Conservation (phyloP, 1,140 invertebrate species). For the Drosophila malerkotliana region DNA sequence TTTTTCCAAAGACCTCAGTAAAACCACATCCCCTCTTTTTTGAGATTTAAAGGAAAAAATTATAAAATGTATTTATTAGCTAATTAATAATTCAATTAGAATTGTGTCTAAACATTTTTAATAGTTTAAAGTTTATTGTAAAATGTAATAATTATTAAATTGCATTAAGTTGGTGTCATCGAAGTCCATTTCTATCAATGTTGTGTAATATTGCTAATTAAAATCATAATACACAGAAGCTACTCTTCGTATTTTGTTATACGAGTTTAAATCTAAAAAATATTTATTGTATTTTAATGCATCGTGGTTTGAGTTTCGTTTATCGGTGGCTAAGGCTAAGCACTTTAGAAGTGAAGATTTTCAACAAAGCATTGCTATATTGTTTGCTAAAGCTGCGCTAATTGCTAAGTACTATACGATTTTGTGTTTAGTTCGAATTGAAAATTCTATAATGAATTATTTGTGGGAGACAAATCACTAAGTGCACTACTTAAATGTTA, state of each 20-base stretch:
- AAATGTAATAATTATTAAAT: conserved; percentile 56
- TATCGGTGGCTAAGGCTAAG: conserved; percentile 40
- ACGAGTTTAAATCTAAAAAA: conserved; percentile 6
- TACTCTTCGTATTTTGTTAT: conserved; percentile 3
- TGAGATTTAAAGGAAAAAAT: conserved; percentile 59
- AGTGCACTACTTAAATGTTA: conserved; percentile 72
- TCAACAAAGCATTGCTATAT: conserved; percentile 75
- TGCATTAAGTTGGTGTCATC: conserved; percentile 55
- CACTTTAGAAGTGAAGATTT: conserved; percentile 70
- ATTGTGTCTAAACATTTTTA: conserved; percentile 65
- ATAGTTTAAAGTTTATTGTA: conserved; percentile 44
- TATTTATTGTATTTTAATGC: conserved; percentile 33
- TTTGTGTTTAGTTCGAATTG: conserved; percentile 40
- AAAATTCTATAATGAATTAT: conserved; percentile 30
- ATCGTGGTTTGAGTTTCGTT: conserved; percentile 34
- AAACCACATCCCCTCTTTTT: not conserved
- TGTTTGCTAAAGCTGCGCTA: conserved; percentile 73
- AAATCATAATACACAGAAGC: conserved; percentile 37
- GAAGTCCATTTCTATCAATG: conserved; percentile 28
- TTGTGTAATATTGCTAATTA: conserved; percentile 45
- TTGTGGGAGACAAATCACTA: conserved; percentile 62
- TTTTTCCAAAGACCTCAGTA: too few relatives aligned
- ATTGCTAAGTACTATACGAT: conserved; percentile 55
- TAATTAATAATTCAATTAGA: conserved; percentile 69
- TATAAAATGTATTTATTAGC: conserved; percentile 70